Percentiles rank a stretch among this genome's conserved stretches.
These are phyloP conservation scores for Notarius lentiginosus DNA, from an alignment of 2,113 vertebrate genomes.

Conservation along the genomic window DNA sequence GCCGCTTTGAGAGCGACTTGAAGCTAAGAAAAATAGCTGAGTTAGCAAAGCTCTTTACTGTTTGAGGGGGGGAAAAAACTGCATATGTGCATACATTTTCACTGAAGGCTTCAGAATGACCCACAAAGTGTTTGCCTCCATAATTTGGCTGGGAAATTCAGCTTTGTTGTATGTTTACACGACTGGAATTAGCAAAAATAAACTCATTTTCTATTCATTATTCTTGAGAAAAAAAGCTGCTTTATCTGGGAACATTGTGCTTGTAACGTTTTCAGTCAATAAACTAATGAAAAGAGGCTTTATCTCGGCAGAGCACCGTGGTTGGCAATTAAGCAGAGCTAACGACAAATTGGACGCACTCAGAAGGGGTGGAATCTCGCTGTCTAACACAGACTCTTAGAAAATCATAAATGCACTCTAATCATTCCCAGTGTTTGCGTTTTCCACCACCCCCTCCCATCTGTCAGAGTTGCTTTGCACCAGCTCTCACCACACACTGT, in stretches of 20 bases:
- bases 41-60: neutral
- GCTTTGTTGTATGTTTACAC: conserved; percentile 33
- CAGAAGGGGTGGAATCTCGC: conserved; percentile 49
- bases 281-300: conserved; percentile 60
- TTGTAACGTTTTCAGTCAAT: conserved; percentile 58
- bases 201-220: conserved; percentile 28
- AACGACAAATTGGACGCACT: conserved; percentile 60
- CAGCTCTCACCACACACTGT: conserved; percentile 31
- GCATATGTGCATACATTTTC: neutral
- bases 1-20: neutral
- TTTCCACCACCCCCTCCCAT: conserved; percentile 23
- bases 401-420: conserved; percentile 40
- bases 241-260: conserved; percentile 58
- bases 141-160: conserved; percentile 17
- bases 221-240: conserved; percentile 40
- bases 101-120: neutral
- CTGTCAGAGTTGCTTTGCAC: conserved; percentile 44
- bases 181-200: conserved; percentile 27
- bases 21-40: neutral
- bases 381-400: conserved; percentile 36
- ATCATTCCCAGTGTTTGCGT: conserved; percentile 46
- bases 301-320: conserved; percentile 57
- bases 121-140: neutral
- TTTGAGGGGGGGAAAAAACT: neutral
- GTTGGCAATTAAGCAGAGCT: conserved; percentile 62